Evolutionary conservation across 2,888 invertebrate species (phyloP), one percentile per base, ranked within the genome.

Genomic region (Drosophila gaucha): DNA sequence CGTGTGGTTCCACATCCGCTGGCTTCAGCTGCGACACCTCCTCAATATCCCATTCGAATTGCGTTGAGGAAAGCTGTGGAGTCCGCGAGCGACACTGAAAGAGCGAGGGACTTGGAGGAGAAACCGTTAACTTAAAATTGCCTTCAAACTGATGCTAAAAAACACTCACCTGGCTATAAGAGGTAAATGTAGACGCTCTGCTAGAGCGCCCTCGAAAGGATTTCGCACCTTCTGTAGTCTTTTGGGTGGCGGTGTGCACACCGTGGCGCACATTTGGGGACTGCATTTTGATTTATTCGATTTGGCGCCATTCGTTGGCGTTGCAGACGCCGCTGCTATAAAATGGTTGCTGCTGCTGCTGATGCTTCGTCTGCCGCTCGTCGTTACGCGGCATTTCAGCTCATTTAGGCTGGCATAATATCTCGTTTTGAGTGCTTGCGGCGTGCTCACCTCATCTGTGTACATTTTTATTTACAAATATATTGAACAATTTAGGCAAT

Each of bases 21-120:
- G 95, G 95, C 65, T 93, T 93, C 8, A 95, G 90, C 30, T 91
- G 91, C 1, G 95, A 94, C n/a, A 95, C 92, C 71, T 95, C 94
- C 33, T 95, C 95, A 43, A 95, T 94, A n/a, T 93, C 94, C 95
- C 95, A 95, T 58, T 93, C 92, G 80, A 94, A 95, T 58, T 92
- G 92, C n/a, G 91, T 90, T n/a, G 91, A 91, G 6, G 89, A 87
- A 16, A 90, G 66, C 60, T 91, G 90, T 0, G 91, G 91, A 2
- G 92, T 90, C 2, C 75, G 75, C 0, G 91, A 85, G 0, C 86
- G 88, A n/a, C 77, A 74, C 20, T 91, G 90, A 68, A 92, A 92
- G 3, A 92, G 69, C 2, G 91, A 91, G 1, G 92, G 92, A 58
- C 92, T 92, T 28, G 16, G 8, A 16, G 8, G 6, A n/a, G 36